phyloP scores from a whole-genome alignment of 2,888 invertebrate genomes.

The Perizoma affinitatum region DNA sequence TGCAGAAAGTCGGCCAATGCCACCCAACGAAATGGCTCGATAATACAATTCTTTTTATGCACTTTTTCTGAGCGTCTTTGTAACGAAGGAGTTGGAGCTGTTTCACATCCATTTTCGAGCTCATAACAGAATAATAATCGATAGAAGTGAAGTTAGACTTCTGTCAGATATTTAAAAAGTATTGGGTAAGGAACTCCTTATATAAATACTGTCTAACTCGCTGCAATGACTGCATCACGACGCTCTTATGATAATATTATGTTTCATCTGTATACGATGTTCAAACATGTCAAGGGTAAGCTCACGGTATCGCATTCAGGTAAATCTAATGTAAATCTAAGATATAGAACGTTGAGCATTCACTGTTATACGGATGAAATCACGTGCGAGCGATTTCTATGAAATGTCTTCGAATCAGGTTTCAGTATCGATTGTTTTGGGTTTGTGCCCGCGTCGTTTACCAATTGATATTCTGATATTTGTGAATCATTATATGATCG shows the following conservation, averaged over 20 bases:
- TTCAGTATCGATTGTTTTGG: conserved; percentile 11
- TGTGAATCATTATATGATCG: background rate
- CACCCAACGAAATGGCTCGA: too few species aligned
- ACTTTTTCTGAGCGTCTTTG: too few species aligned
- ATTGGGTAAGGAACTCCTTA: background rate
- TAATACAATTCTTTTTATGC: too few species aligned
- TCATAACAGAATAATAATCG: too few species aligned
- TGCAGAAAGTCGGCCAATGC: too few species aligned
- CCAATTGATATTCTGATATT: conserved; percentile 1
- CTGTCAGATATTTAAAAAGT: too few species aligned
- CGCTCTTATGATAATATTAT: conserved; percentile 18
- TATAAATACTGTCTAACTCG: background rate
- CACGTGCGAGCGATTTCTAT: conserved; percentile 12
- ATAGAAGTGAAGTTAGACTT: too few species aligned
- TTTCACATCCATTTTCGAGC: too few species aligned
- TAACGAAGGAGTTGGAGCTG: too few species aligned
- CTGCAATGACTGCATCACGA: conserved; percentile 1
- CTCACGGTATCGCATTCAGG: background rate
- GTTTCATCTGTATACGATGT: conserved; percentile 15
- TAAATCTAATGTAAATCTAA: too few species aligned
- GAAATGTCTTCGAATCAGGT: conserved; percentile 7
- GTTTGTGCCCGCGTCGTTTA: conserved; percentile 6
- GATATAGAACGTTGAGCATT: too few species aligned
- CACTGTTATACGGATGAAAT: background rate
- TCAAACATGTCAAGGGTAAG: conserved; percentile 11